A percentile compares a stretch with the other conserved stretches of the same genome.
These are phyloP conservation scores for Itoplectis maculator DNA, from an alignment of 2,888 invertebrate genomes.

Conservation along the genomic window DNA sequence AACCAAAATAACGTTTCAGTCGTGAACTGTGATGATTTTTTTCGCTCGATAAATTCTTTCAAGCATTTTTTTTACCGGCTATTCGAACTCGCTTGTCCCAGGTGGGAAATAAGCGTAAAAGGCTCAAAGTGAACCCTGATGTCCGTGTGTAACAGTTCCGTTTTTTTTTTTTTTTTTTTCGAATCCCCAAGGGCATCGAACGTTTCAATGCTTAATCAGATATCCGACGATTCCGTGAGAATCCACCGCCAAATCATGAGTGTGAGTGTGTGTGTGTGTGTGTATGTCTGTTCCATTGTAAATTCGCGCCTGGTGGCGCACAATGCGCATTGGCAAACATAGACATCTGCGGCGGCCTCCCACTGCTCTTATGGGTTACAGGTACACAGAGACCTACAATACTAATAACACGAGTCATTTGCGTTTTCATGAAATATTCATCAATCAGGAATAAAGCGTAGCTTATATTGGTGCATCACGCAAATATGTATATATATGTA, in stretches of 20 bases:
- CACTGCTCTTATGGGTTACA: slow-evolving; percentile 23
- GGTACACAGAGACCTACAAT: slow-evolving; percentile 36
- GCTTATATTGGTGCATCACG: slow-evolving; percentile 24
- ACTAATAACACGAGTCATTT: slow-evolving; percentile 65
- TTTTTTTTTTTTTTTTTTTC: neutral
- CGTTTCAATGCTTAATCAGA: slow-evolving; percentile 1
- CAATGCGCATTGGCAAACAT: neutral
- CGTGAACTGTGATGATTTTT: too few relatives aligned
- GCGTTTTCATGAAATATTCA: slow-evolving; percentile 69
- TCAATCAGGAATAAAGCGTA: slow-evolving; percentile 56
- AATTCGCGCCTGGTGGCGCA: neutral
- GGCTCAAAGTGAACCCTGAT: too few relatives aligned
- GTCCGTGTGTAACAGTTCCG: neutral
- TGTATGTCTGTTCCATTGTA: neutral
- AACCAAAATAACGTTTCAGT: too few relatives aligned
- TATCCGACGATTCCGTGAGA: slow-evolving; percentile 2
- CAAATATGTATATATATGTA: slow-evolving; percentile 26
- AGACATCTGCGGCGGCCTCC: neutral
- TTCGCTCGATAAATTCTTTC: too few relatives aligned
- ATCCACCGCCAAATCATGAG: too few relatives aligned
- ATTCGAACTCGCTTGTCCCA: too few relatives aligned
- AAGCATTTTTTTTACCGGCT: too few relatives aligned
- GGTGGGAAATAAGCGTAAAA: too few relatives aligned
- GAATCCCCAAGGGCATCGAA: neutral
- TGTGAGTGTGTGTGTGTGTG: too few relatives aligned